These are phyloP conservation scores for Kradibia gibbosae DNA, from an alignment of 1,140 invertebrate species.

Conservation along the genomic window DNA sequence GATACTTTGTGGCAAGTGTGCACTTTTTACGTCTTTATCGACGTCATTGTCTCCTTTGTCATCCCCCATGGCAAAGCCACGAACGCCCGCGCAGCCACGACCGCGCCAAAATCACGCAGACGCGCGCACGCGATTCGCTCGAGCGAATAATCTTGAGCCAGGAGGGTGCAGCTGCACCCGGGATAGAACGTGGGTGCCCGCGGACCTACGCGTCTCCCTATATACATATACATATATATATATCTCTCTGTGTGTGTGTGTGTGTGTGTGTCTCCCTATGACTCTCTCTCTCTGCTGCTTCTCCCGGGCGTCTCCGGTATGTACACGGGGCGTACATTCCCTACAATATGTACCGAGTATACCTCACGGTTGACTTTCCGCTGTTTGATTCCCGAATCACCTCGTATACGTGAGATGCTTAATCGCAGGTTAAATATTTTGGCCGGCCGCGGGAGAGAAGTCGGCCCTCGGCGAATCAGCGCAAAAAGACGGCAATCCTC, in stretches of 20 bases:
- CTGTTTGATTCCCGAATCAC: conserved; percentile 73
- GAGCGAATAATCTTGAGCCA: background rate
- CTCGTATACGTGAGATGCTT: conserved; percentile 68
- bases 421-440: conserved; percentile 73
- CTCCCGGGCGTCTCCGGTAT: conserved; percentile 31
- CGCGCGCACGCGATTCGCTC: background rate
- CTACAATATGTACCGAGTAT: conserved; percentile 71
- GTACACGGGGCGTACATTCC: conserved; percentile 57
- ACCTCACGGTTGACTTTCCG: conserved; percentile 69
- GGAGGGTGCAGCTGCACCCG: conserved; percentile 8
- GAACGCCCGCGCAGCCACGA: background rate
- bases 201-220: conserved; percentile 16
- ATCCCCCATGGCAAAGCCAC: background rate
- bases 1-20: background rate
- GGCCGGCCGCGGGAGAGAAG: conserved; percentile 53
- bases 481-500: too few species aligned
- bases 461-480: too few species aligned
- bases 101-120: background rate
- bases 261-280: too few species aligned
- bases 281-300: background rate
- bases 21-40: conserved; percentile 44
- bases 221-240: too few species aligned
- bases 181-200: background rate
- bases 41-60: background rate
- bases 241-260: too few species aligned